These are phyloP conservation scores for Eristalis arbustorum DNA, from an alignment of 2,888 invertebrate species.

Conservation along the genomic window DNA sequence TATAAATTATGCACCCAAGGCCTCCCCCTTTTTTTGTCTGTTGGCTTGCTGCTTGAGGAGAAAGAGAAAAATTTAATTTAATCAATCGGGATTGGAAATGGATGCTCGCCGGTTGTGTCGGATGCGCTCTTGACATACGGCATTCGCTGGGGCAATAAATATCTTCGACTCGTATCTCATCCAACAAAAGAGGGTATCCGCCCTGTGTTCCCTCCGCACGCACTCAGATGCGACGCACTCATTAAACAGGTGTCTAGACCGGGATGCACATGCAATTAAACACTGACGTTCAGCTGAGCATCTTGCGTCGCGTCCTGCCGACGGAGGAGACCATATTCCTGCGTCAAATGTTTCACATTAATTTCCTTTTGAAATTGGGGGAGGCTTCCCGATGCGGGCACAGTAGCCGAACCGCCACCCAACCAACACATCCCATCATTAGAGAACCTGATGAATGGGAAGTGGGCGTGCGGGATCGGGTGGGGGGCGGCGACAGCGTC, in stretches of 20 bases:
- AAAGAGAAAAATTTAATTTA: constrained; percentile 50
- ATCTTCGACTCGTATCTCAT: constrained; percentile 43
- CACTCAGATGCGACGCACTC: neutral
- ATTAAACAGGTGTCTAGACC: constrained; percentile 69
- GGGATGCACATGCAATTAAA: constrained; percentile 62
- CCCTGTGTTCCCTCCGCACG: neutral
- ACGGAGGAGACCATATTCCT: constrained; percentile 43
- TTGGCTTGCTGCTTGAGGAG: neutral
- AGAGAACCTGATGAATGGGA: neutral
- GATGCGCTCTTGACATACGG: constrained; percentile 32
- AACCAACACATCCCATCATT: neutral
- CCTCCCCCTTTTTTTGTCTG: constrained; percentile 22
- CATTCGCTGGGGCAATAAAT: constrained; percentile 53
- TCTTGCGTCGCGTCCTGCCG: constrained; percentile 37
- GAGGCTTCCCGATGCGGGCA: neutral
- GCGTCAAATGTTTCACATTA: constrained; percentile 56
- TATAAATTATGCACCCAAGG: constrained; percentile 66
- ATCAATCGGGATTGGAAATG: constrained; percentile 64
- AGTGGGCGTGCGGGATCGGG: neutral
- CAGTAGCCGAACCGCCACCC: neutral
- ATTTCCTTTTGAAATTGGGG: constrained; percentile 15
- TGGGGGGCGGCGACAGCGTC: neutral
- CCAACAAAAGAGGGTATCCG: constrained; percentile 24
- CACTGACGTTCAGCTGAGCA: constrained; percentile 39
- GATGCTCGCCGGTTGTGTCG: constrained; percentile 32